phyloP scores from a whole-genome alignment of 1,140 invertebrate genomes.

The Drosophila parabipectinata region DNA sequence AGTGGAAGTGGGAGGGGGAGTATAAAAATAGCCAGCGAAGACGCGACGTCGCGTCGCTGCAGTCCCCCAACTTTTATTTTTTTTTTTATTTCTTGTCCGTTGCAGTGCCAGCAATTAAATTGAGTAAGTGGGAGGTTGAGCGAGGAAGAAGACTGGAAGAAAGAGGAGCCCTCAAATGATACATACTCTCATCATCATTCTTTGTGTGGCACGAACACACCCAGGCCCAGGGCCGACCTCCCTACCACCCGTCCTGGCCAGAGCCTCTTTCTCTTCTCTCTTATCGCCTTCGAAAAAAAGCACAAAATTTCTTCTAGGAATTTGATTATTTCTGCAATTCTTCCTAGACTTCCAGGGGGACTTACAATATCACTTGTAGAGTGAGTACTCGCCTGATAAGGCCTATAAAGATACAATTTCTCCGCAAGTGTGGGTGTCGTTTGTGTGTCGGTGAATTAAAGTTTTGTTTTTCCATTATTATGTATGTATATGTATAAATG shows the following conservation, averaged over 20 bases:
- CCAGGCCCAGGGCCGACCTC: background rate
- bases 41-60: constrained; percentile 43
- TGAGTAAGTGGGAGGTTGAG: constrained; percentile 73
- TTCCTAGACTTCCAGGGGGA: constrained; percentile 21
- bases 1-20: constrained; percentile 53
- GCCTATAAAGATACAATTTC: constrained; percentile 16
- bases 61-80: background rate
- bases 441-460: constrained; percentile 57
- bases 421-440: constrained; percentile 19
- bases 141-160: constrained; percentile 33
- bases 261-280: too few species aligned
- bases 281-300: constrained; percentile 26
- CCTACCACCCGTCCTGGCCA: too few species aligned
- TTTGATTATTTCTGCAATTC: constrained; percentile 56
- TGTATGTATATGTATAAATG: constrained; percentile 34
- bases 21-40: constrained; percentile 66
- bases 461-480: constrained; percentile 53
- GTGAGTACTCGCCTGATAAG: constrained; percentile 43
- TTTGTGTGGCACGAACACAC: constrained; percentile 38
- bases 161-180: constrained; percentile 23
- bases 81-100: background rate
- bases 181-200: constrained; percentile 32
- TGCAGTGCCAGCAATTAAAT: constrained; percentile 69
- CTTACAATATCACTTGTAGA: constrained; percentile 31
- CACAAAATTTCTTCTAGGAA: constrained; percentile 61